Evolutionary conservation across 2,888 invertebrate genomes (phyloP).

Genomic region (Pseudococcus jackbeardsleyi): DNA sequence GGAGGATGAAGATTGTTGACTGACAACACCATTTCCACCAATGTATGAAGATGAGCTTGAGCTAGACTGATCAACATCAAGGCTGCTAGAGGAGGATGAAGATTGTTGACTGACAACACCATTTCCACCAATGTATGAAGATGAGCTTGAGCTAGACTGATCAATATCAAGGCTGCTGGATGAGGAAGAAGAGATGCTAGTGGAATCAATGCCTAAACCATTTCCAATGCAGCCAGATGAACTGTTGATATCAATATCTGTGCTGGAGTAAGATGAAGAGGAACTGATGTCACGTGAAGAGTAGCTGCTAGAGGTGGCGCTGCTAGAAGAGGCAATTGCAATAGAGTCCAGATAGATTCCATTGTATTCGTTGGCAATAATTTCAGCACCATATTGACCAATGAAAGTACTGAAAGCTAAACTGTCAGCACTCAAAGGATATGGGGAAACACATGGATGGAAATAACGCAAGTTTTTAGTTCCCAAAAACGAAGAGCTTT

Average conservation of each 20-base stretch:
- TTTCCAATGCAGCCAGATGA: neutral
- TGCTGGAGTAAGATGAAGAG: neutral
- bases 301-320: neutral
- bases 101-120: too few relatives aligned
- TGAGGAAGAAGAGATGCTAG: neutral
- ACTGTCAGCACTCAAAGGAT: neutral
- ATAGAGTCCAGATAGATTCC: neutral
- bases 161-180: neutral
- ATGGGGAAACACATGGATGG: neutral
- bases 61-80: too few relatives aligned
- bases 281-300: neutral
- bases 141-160: too few relatives aligned
- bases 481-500: neutral
- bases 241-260: neutral
- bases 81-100: neutral
- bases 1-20: neutral
- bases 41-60: too few relatives aligned
- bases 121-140: too few relatives aligned
- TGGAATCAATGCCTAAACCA: neutral
- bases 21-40: too few relatives aligned
- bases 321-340: neutral
- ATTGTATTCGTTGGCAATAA: neutral
- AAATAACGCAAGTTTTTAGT: neutral
- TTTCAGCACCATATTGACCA: neutral
- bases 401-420: conserved; percentile 37